Evolutionary conservation across 2,888 invertebrate species (phyloP).

Genomic region (Anorthoa munda): DNA sequence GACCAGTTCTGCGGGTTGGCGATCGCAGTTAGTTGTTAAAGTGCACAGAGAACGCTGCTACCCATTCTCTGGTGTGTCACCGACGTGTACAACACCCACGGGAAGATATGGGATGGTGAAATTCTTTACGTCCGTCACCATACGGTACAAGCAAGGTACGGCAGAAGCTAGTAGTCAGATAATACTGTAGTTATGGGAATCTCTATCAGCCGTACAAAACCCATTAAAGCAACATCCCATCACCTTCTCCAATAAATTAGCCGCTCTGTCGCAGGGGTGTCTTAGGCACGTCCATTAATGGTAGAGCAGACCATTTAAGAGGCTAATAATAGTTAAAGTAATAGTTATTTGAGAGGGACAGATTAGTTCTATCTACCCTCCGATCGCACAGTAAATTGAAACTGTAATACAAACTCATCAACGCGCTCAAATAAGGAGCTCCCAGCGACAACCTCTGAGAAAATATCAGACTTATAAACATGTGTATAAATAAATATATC

Average conservation of each 20-base stretch:
- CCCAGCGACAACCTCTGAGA: conserved; percentile 6
- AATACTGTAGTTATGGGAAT: neutral
- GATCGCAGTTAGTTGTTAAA: no score
- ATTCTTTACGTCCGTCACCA: no score
- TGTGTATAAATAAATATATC: conserved; percentile 53
- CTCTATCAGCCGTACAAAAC: no score
- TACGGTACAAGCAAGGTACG: no score
- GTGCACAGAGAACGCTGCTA: no score
- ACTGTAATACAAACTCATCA: conserved; percentile 34
- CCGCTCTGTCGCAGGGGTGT: conserved; percentile 10
- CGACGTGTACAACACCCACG: no score
- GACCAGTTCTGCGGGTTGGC: no score
- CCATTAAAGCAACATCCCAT: neutral
- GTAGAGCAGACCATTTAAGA: conserved; percentile 28
- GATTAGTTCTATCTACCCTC: conserved; percentile 37
- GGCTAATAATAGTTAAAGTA: conserved; percentile 40
- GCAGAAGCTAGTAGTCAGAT: no score
- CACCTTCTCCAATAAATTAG: conserved; percentile 18
- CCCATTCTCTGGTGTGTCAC: no score
- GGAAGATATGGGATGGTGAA: no score
- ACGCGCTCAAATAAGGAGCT: neutral
- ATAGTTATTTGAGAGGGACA: conserved; percentile 39
- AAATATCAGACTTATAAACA: conserved; percentile 33
- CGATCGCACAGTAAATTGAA: conserved; percentile 30
- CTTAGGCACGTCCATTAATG: conserved; percentile 12